These are phyloP conservation scores for Drosophila macrospina DNA, from an alignment of 2,888 invertebrate species.

Conservation along the genomic window DNA sequence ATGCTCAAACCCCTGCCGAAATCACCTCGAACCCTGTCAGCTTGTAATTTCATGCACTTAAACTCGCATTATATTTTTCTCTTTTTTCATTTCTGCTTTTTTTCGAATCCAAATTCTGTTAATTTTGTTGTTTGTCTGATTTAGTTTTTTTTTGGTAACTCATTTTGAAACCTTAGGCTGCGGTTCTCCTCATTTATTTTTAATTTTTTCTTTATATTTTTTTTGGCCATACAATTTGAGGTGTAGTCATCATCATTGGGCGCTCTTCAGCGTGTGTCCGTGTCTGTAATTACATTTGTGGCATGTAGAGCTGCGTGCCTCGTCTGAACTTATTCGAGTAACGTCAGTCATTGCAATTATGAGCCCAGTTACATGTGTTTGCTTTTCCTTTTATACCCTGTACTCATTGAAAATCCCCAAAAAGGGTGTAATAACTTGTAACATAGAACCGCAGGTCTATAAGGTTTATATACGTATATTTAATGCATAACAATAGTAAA, in stretches of 20 bases:
- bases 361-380: slow-evolving; percentile 50
- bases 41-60: slow-evolving; percentile 77
- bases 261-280: slow-evolving; percentile 49
- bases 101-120: slow-evolving; percentile 58
- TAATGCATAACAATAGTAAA: too few species aligned
- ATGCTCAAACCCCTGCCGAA: slow-evolving; percentile 10
- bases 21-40: slow-evolving; percentile 25
- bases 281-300: slow-evolving; percentile 72
- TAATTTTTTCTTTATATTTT: slow-evolving; percentile 49
- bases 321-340: slow-evolving; percentile 46
- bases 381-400: slow-evolving; percentile 9
- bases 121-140: slow-evolving; percentile 75
- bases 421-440: not conserved
- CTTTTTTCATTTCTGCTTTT: slow-evolving; percentile 10
- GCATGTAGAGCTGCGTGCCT: slow-evolving; percentile 48
- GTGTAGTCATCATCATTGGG: slow-evolving; percentile 70
- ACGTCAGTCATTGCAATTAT: slow-evolving; percentile 67
- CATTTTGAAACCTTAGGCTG: slow-evolving; percentile 57
- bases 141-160: slow-evolving; percentile 60
- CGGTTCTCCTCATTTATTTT: slow-evolving; percentile 43
- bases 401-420: not conserved
- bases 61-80: slow-evolving; percentile 68
- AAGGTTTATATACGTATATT: too few species aligned
- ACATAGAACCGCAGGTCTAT: too few species aligned
- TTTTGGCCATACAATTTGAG: slow-evolving; percentile 56